Conservation (phyloP, 53 echinoderm and acorn worm genomes). For the Hippasteria phrygiana region DNA sequence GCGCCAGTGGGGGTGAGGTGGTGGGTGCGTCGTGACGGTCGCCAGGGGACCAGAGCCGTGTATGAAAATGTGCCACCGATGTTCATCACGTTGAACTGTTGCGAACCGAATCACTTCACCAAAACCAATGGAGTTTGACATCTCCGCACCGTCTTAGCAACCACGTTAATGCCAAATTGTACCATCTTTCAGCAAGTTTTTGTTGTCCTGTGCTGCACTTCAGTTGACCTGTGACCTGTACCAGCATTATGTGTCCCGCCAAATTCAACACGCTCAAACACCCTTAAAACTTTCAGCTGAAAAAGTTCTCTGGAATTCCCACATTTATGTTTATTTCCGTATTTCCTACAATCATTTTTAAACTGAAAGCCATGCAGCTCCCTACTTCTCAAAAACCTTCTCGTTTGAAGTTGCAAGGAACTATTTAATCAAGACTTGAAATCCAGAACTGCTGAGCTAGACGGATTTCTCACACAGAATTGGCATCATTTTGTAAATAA, state of each 20-base stretch:
- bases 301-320: not conserved
- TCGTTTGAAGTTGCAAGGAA: no score
- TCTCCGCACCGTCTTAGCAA: not conserved
- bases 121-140: not conserved
- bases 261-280: no score
- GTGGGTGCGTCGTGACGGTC: constrained; percentile 96
- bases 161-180: not conserved
- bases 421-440: not conserved
- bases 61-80: constrained; percentile 61
- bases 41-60: constrained; percentile 8
- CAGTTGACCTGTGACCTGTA: not conserved
- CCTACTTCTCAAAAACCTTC: no score
- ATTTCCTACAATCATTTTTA: not conserved
- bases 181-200: not conserved
- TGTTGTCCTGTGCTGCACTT: not conserved
- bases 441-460: not conserved
- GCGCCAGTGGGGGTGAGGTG: constrained; percentile 89
- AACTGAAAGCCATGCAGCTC: no score
- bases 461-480: not conserved
- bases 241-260: not conserved
- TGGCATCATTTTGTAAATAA: not conserved
- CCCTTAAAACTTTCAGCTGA: no score
- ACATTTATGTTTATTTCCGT: not conserved
- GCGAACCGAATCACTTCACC: constrained; percentile 49
- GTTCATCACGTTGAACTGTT: constrained; percentile 3